These are phyloP conservation scores for Lampropteryx suffumata DNA, from an alignment of 2,888 invertebrate species.

Conservation along the genomic window DNA sequence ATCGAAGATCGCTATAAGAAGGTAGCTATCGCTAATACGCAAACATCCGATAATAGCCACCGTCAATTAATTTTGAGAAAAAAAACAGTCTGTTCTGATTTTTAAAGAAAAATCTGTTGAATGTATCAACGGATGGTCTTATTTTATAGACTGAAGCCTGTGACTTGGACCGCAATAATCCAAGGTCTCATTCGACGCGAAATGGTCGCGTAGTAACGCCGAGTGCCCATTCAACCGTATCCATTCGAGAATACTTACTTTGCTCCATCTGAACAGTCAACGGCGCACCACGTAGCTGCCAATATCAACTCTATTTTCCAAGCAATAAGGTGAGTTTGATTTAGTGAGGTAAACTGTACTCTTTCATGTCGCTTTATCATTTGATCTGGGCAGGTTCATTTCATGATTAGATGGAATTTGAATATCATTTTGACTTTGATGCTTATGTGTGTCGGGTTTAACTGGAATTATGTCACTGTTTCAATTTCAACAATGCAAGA, in stretches of 20 bases:
- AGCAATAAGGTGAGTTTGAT: conserved; percentile 1
- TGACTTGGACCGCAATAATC: conserved; percentile 39
- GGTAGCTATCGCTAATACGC: no score
- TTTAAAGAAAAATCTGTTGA: no score
- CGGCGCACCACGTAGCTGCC: conserved; percentile 3
- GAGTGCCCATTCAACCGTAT: conserved; percentile 53
- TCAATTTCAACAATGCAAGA: conserved; percentile 6
- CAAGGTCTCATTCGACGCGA: conserved; percentile 45
- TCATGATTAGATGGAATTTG: conserved; percentile 27
- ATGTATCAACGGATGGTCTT: no score
- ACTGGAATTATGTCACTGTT: conserved; percentile 13
- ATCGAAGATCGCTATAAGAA: no score
- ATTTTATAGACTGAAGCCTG: not conserved
- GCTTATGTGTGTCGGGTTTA: conserved; percentile 20
- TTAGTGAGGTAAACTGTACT: conserved; percentile 7
- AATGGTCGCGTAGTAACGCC: conserved; percentile 52
- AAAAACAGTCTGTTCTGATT: no score
- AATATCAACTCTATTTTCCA: conserved; percentile 10
- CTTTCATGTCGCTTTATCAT: conserved; percentile 25
- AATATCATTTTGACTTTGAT: conserved; percentile 25
- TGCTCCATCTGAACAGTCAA: conserved; percentile 49
- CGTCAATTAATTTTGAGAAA: not conserved
- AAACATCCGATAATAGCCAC: no score
- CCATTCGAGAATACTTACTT: conserved; percentile 61
- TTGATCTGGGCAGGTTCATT: conserved; percentile 27